Evolutionary conservation across 2,888 invertebrate species (phyloP).

Genomic region (Xanthorhoe spadicearia): DNA sequence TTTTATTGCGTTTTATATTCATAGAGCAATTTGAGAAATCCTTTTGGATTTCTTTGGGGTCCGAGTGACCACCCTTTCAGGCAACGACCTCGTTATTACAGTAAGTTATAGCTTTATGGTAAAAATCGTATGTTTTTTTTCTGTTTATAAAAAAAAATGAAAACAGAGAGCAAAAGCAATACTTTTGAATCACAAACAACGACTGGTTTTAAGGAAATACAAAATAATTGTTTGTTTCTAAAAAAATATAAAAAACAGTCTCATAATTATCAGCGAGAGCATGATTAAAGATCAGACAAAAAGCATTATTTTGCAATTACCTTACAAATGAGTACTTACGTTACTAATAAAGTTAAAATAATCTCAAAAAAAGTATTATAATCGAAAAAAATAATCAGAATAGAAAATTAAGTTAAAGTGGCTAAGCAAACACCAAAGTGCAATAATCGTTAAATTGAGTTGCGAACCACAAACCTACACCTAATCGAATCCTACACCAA

Average conservation of each 20-base stretch:
- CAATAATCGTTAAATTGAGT: constrained; percentile 15
- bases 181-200: too few relatives aligned
- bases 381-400: too few relatives aligned
- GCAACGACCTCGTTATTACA: constrained; percentile 40
- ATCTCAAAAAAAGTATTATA: too few relatives aligned
- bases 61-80: constrained; percentile 36
- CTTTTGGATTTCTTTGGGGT: constrained; percentile 49
- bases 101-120: constrained; percentile 35
- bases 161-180: not conserved
- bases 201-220: too few relatives aligned
- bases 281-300: too few relatives aligned
- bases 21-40: constrained; percentile 78
- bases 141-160: not conserved
- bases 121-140: constrained; percentile 22
- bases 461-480: constrained; percentile 33
- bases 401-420: not conserved
- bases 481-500: constrained; percentile 27
- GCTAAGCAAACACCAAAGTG: constrained; percentile 10
- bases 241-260: too few relatives aligned
- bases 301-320: too few relatives aligned
- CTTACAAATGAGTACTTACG: too few relatives aligned
- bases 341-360: too few relatives aligned
- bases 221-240: too few relatives aligned
- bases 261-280: too few relatives aligned
- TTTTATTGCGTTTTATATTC: constrained; percentile 81